Evolutionary conservation across 1,140 invertebrate genomes (phyloP).

Genomic region (Gryllus bimaculatus): DNA sequence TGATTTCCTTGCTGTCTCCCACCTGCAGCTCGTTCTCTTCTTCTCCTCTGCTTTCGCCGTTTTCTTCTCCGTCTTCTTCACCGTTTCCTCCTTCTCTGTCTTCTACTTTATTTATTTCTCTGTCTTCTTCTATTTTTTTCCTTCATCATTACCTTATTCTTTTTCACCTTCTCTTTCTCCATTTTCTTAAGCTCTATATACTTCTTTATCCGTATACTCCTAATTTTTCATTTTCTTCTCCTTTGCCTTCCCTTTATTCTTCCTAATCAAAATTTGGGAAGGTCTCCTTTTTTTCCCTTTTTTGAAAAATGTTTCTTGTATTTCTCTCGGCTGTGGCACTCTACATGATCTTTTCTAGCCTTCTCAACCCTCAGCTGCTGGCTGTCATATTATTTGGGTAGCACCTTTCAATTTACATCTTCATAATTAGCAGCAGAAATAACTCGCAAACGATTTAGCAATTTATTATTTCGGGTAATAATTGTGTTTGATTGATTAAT

Average conservation of each 20-base stretch:
- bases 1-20: not conserved
- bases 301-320: not conserved
- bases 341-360: not conserved
- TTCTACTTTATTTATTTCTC: no score
- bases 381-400: no score
- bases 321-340: not conserved
- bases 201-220: no score
- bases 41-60: not conserved
- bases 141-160: not conserved
- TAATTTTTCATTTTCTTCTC: not conserved
- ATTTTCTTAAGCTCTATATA: no score
- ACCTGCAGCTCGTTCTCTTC: not conserved
- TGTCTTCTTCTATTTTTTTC: not conserved
- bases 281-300: not conserved
- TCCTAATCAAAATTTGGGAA: not conserved
- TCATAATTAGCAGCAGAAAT: no score
- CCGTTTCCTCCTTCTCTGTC: not conserved
- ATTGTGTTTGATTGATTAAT: no score
- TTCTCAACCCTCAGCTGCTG: not conserved
- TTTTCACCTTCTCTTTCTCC: not conserved
- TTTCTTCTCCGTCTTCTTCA: not conserved
- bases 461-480: no score
- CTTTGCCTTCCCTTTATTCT: not conserved
- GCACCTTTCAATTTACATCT: no score
- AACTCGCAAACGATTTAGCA: no score